phyloP scores from a whole-genome alignment of 2,113 vertebrate species.

The Melospiza georgiana region DNA sequence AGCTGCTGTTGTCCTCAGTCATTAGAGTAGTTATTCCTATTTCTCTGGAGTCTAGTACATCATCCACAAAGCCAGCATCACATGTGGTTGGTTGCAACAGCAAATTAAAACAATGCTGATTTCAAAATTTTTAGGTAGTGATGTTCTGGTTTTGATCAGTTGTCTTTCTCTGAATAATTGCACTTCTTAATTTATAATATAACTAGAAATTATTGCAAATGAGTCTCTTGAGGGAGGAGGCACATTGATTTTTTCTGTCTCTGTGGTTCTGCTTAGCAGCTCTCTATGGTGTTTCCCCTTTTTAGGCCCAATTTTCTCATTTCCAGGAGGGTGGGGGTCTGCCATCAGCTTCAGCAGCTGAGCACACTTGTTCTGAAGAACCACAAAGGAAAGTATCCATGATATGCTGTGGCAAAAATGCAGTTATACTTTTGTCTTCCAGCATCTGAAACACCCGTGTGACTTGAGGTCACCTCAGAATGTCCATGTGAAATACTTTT shows the following conservation, averaged over 20 bases:
- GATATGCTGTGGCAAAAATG: neutral
- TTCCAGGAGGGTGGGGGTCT: neutral
- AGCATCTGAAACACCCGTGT: accelerated
- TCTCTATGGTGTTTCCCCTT: neutral
- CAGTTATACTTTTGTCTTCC: neutral
- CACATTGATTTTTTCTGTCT: neutral
- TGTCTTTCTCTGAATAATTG: neutral
- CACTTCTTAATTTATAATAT: neutral
- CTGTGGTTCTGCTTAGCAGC: neutral
- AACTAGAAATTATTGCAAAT: neutral
- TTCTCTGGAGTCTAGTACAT: neutral
- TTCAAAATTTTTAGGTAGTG: neutral
- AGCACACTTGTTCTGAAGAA: neutral
- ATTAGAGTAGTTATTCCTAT: neutral
- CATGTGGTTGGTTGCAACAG: neutral
- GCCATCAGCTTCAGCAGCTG: neutral
- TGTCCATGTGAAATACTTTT: neutral
- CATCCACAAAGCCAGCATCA: neutral
- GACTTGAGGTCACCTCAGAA: neutral
- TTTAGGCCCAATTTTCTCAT: neutral
- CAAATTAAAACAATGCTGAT: neutral
- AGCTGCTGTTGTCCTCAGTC: neutral
- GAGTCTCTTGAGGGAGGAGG: neutral
- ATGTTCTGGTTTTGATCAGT: neutral
- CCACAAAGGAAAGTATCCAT: neutral